Conservation (phyloP, 2,113 vertebrate genomes). For the Pipa parva region DNA sequence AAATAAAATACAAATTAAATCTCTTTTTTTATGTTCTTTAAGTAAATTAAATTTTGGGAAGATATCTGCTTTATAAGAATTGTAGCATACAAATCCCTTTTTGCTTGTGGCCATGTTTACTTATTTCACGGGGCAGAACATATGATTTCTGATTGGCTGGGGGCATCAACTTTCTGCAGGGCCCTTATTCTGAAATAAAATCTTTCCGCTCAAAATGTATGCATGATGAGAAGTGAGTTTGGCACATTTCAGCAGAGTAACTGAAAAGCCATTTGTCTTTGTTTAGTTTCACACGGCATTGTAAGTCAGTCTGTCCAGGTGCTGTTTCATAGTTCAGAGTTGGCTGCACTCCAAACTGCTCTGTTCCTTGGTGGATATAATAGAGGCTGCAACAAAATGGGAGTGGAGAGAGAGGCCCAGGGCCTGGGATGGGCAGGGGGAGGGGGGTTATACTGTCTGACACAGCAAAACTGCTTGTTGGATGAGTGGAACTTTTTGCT, state of each 20-base stretch:
- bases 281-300: slow-evolving; percentile 14
- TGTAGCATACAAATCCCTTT: no score
- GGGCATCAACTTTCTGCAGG: not conserved
- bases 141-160: not conserved
- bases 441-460: slow-evolving; percentile 7
- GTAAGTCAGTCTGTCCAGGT: slow-evolving; percentile 21
- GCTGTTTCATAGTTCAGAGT: not conserved
- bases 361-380: slow-evolving; percentile 3
- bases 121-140: no score
- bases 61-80: not conserved
- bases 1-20: no score
- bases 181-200: slow-evolving; percentile 6
- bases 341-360: slow-evolving; percentile 7
- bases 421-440: not conserved
- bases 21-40: no score
- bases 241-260: not conserved
- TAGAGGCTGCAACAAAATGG: slow-evolving; percentile 12
- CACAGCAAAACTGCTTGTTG: not conserved
- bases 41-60: slow-evolving; percentile 26
- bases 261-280: slow-evolving; percentile 8
- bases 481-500: not conserved
- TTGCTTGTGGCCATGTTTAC: no score
- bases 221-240: not conserved
- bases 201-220: not conserved
- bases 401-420: not conserved